A percentile compares a stretch with the other conserved stretches of the same genome.
Evolutionary conservation across 2,888 invertebrate genomes (phyloP).

Genomic region (Limenitis camilla): DNA sequence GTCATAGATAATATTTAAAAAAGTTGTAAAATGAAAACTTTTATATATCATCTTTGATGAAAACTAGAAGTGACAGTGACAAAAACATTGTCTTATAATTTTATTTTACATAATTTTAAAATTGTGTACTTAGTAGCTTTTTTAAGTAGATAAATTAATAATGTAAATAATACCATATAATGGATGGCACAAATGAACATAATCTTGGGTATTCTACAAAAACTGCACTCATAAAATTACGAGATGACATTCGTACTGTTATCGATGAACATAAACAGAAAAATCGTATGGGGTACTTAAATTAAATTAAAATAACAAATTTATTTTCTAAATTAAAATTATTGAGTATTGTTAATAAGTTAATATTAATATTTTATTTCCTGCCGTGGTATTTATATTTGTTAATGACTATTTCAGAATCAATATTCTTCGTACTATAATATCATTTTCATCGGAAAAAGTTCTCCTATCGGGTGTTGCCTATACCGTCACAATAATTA

Average conservation of each 20-base stretch:
- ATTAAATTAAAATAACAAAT: neutral
- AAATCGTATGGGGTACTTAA: conserved; percentile 57
- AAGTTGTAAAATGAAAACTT: no score
- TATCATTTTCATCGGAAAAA: conserved; percentile 67
- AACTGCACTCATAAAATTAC: conserved; percentile 80
- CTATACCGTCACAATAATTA: conserved; percentile 57
- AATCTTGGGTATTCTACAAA: conserved; percentile 77
- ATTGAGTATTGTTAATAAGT: neutral
- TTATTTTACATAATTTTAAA: conserved; percentile 11
- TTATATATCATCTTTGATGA: no score
- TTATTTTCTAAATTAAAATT: neutral
- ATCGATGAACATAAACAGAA: conserved; percentile 78
- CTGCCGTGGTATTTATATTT: neutral
- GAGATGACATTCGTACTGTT: conserved; percentile 79
- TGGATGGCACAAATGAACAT: conserved; percentile 51
- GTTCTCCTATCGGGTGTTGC: conserved; percentile 62
- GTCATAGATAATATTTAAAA: no score
- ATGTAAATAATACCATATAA: conserved; percentile 26
- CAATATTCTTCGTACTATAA: conserved; percentile 48
- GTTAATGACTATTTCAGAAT: conserved; percentile 43
- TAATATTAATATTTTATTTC: neutral
- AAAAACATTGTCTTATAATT: neutral
- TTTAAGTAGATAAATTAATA: conserved; percentile 1
- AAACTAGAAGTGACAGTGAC: no score
- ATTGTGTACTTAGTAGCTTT: neutral